phyloP scores from a whole-genome alignment of 1,140 invertebrate species.

The Heliconius congener region DNA sequence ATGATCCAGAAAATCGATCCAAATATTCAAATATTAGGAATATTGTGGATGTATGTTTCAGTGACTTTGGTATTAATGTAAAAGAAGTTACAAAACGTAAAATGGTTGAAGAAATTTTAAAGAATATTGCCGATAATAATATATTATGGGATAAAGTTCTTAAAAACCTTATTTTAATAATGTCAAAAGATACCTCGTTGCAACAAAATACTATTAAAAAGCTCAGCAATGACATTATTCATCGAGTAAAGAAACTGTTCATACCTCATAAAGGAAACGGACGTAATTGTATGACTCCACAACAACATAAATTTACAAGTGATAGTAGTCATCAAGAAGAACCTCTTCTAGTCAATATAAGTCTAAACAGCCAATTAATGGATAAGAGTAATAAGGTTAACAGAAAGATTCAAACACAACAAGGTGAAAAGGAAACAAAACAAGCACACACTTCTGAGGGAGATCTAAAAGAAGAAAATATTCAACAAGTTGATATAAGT shows the following conservation, averaged over 20 bases:
- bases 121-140: constrained; percentile 14
- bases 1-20: background rate
- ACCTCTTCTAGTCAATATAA: background rate
- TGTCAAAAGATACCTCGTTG: background rate
- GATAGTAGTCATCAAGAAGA: background rate
- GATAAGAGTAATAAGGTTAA: background rate
- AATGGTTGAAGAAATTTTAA: constrained; percentile 1
- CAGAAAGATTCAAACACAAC: background rate
- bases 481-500: background rate
- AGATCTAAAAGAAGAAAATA: background rate
- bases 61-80: background rate
- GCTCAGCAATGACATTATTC: background rate
- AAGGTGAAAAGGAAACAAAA: background rate
- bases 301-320: background rate
- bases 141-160: constrained; percentile 1
- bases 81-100: constrained; percentile 15
- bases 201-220: constrained; percentile 5
- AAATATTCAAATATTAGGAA: background rate
- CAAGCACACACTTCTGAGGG: background rate
- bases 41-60: background rate
- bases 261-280: background rate
- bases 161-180: background rate
- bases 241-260: background rate
- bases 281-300: background rate
- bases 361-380: background rate